Base-by-base conservation (phyloP, 1,140 invertebrate species). In the Drosophila nigrodunni region DNA sequence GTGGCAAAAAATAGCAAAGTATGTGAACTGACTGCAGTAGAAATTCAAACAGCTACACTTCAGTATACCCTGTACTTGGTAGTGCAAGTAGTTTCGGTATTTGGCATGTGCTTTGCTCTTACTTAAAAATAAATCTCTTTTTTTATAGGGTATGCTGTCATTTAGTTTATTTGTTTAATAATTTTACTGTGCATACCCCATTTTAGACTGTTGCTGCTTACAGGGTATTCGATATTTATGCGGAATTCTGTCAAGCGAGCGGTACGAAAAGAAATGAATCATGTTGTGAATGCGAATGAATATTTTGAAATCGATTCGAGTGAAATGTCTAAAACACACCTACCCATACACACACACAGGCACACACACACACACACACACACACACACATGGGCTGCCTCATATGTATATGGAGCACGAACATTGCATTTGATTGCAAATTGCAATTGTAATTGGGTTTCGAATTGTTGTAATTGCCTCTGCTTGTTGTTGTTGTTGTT, bases 401-500 rank as follows among this genome's bases (percentile, higher is more conserved):
- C 25, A 30, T 21, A 13, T 50, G 37, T 47, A 67, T 58, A 44
- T 67, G 39, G 55, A 50, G 64, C 70, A 73, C 71, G 71, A 74
- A 73, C 47, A 73, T 68, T 73, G 71, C 71, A 77, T 86, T 79
- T 65, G 77, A 83, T 77, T 86, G 75, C 77, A 86, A 80, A 87
- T 69, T 67, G 72, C 72, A 74, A 70, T 74, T 74, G 71, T 69
- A 74, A 74, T 74, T 74, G 65, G 69, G 49, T 67, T 58, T 75
- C 66, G 11, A 69, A 61, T 74, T 74, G 72, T 74, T 74, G 71
- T 54, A 54, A 52, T 68, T 74, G 70, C 13, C 13, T 58, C 58
- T 37, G 34, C n/a, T 50, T 72, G 54, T 58, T 55, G 50, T 65
- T 52, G 18, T 64, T 71, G 68, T 59, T 77, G 55, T 64, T 66